Percentiles rank a stretch among this genome's conserved stretches.
These are phyloP conservation scores for Psettodes erumei DNA, from an alignment of 2,113 vertebrate genomes.

Conservation along the genomic window DNA sequence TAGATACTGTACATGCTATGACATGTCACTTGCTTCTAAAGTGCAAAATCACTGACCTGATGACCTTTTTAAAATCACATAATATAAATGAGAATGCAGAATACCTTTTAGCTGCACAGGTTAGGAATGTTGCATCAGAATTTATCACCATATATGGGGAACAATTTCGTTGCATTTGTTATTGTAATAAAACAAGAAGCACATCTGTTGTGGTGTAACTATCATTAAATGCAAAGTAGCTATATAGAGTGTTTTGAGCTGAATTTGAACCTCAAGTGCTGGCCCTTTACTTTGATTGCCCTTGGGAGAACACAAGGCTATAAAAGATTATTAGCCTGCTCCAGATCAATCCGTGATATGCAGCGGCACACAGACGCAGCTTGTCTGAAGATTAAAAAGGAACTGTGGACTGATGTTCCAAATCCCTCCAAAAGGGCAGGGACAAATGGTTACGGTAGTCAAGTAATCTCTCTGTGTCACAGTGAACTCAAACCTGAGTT, in stretches of 20 bases:
- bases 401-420: slow-evolving; percentile 41
- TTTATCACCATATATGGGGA: slow-evolving; percentile 8
- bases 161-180: slow-evolving; percentile 4
- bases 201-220: slow-evolving; percentile 39
- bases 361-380: background rate
- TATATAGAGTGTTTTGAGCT: slow-evolving; percentile 33
- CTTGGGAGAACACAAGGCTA: slow-evolving; percentile 34
- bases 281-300: slow-evolving; percentile 30
- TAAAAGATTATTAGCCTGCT: slow-evolving; percentile 65
- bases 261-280: slow-evolving; percentile 32
- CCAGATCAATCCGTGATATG: slow-evolving; percentile 58
- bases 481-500: slow-evolving; percentile 9
- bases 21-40: background rate
- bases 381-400: slow-evolving; percentile 43
- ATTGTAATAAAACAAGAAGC: slow-evolving; percentile 27
- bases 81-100: background rate
- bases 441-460: slow-evolving; percentile 12
- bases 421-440: background rate
- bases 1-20: background rate
- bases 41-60: background rate
- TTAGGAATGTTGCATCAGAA: background rate
- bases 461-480: slow-evolving; percentile 26
- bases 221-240: slow-evolving; percentile 46
- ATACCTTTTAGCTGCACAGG: background rate
- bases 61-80: background rate